Evolutionary conservation across 1,140 invertebrate species (phyloP), one percentile per base, ranked within the genome.

Genomic region (Leucophenga varia): DNA sequence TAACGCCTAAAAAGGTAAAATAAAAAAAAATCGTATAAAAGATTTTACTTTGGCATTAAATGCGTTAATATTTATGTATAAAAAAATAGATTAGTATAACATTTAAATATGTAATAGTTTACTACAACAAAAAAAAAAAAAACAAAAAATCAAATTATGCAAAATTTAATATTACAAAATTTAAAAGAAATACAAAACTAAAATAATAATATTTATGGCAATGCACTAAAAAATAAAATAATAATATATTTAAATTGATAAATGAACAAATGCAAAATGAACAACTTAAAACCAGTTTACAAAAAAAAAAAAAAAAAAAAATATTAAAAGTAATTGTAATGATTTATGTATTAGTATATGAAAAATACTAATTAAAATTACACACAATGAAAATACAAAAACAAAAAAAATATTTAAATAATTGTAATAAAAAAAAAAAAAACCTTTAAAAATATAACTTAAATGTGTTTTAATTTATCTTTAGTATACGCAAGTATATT

Each of bases 351-450:
- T n/a, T n/a, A n/a, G n/a, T n/a, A n/a, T 49, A 42, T 36, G 40
- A 57, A 47, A 68, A 57, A 43, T 65, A 56, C 56, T 59, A 43
- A 59, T 19, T 39, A 39, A 25, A 25, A 25, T 6, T 25, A 25
- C 22, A 25, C 22, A 25, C 22, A 25, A 4, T 39, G 20, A 39
- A 17, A 39, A 17, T 39, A n/a, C 8, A 39, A 10, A 18, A 17
- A 17, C 6, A 39, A 39, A 39, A 16, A 10, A 25, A 58, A 65
- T 67, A 65, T 67, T 65, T 67, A 67, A 65, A 67, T 64, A 56
- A 69, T 69, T 67, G 64, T 67, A 67, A 69, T 67, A 67, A 67
- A 68, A 61, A 56, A 54, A 49, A 45, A 38, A 22, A 43, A 43
- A 55, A 37, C 54, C 47, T 56, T 59, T 56, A 50, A 59, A 57